Conservation (phyloP, 2,888 invertebrate species). For the Danaus chrysippus region DNA sequence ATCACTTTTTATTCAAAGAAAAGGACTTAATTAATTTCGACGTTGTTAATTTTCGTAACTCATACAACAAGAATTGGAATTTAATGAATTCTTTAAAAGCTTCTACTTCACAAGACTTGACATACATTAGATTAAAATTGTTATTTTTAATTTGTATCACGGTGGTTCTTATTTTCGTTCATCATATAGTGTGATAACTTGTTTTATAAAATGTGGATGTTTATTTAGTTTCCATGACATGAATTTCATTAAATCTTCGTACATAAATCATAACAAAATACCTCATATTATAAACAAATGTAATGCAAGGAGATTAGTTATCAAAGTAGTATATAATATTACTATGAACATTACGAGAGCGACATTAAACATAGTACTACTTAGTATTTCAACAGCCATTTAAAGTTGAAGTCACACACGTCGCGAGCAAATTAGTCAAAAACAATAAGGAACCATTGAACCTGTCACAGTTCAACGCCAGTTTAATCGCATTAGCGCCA, state of each 20-base stretch:
- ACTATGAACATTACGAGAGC: too few relatives aligned
- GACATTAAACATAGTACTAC: too few relatives aligned
- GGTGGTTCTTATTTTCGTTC: neutral
- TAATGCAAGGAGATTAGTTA: too few relatives aligned
- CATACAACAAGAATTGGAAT: too few relatives aligned
- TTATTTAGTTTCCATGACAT: constrained; percentile 7
- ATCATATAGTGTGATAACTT: constrained; percentile 10
- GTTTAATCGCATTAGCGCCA: constrained; percentile 17
- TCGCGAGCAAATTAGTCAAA: constrained; percentile 3
- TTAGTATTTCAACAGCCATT: neutral
- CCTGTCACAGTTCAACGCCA: neutral
- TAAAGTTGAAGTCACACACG: neutral
- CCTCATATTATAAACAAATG: neutral
- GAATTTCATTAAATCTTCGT: neutral
- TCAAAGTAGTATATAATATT: too few relatives aligned
- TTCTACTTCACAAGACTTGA: too few relatives aligned
- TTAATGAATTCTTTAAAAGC: too few relatives aligned
- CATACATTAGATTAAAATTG: too few relatives aligned
- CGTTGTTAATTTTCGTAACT: too few relatives aligned
- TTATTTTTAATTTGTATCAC: too few relatives aligned
- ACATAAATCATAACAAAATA: constrained; percentile 3
- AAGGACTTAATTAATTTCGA: too few relatives aligned
- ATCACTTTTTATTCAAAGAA: too few relatives aligned
- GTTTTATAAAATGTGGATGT: constrained; percentile 16
- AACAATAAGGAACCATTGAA: constrained; percentile 4